Conservation (phyloP, 2,113 vertebrate species). For the Pseudopipra pipra region DNA sequence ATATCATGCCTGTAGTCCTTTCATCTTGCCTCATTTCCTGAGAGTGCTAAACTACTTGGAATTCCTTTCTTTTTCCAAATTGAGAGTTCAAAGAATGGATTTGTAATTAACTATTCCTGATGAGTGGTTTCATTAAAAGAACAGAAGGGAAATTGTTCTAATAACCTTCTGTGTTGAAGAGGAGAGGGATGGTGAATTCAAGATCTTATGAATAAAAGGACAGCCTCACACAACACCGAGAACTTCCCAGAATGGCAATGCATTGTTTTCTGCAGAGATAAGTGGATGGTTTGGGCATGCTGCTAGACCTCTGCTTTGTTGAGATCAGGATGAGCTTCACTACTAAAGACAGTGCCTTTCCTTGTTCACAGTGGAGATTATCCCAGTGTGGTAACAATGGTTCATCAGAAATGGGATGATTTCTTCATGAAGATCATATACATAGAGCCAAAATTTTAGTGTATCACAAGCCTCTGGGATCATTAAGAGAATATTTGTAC, state of each 20-base stretch:
- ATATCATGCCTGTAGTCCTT: background rate
- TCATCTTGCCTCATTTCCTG: conserved; percentile 52
- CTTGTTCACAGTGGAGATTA: background rate
- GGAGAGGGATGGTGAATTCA: background rate
- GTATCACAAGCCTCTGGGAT: background rate
- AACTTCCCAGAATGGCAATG: background rate
- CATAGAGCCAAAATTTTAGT: background rate
- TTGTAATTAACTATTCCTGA: conserved; percentile 53
- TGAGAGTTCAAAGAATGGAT: conserved; percentile 46
- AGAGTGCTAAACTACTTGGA: conserved; percentile 31
- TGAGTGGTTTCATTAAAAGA: conserved; percentile 43
- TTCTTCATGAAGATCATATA: background rate
- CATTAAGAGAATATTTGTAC: background rate
- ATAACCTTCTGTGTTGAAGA: background rate
- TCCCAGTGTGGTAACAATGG: rapidly evolving
- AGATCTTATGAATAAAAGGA: background rate
- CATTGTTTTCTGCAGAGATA: background rate
- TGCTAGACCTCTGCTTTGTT: background rate
- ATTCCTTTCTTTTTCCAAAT: conserved; percentile 48
- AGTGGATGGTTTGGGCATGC: background rate
- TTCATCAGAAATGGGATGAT: background rate
- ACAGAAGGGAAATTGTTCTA: conserved; percentile 43
- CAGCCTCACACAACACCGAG: background rate
- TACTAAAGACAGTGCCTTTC: background rate
- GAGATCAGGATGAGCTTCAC: background rate